Percentiles rank a stretch among this genome's conserved stretches.
phyloP scores from a whole-genome alignment of 2,888 invertebrate genomes.

The Schizotus pectinicornis region DNA sequence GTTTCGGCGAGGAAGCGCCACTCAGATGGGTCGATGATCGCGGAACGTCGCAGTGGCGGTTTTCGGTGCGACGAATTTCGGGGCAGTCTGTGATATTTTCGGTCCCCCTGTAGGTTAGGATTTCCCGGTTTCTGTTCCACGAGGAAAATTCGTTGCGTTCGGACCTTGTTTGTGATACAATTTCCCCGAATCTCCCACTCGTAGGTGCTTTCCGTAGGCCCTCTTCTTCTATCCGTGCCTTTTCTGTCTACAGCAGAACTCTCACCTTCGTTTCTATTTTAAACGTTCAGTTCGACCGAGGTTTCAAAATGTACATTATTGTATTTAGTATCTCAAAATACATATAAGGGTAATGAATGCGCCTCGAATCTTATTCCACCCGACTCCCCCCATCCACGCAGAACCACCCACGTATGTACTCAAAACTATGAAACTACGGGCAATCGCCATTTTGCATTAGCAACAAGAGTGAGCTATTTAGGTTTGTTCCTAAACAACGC shows the following conservation, averaged over 20 bases:
- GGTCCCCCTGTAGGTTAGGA: conserved; percentile 49
- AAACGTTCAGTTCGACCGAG: conserved; percentile 32
- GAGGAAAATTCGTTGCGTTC: conserved; percentile 8
- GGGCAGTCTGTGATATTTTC: conserved; percentile 58
- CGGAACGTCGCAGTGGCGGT: not conserved
- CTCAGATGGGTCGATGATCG: no score
- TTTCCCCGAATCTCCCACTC: conserved; percentile 31
- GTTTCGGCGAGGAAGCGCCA: no score
- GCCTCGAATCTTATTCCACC: no score
- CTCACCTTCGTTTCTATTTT: conserved; percentile 50
- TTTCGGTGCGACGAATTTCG: conserved; percentile 37
- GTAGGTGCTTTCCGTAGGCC: conserved; percentile 40
- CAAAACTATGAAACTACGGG: no score
- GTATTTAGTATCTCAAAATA: conserved; percentile 41
- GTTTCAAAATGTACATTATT: conserved; percentile 46
- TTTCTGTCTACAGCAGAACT: conserved; percentile 54
- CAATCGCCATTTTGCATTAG: no score
- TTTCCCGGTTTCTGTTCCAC: conserved; percentile 39
- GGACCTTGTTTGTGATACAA: not conserved
- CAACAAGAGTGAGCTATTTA: no score
- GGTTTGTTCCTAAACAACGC: no score
- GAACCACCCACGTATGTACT: no score
- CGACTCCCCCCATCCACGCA: no score
- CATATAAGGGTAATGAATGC: no score
- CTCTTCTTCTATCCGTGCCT: conserved; percentile 58